A percentile compares a stretch with the other conserved stretches of the same genome.
Conservation (phyloP, 2,888 invertebrate species). For the Willowsia nigromaculata region DNA sequence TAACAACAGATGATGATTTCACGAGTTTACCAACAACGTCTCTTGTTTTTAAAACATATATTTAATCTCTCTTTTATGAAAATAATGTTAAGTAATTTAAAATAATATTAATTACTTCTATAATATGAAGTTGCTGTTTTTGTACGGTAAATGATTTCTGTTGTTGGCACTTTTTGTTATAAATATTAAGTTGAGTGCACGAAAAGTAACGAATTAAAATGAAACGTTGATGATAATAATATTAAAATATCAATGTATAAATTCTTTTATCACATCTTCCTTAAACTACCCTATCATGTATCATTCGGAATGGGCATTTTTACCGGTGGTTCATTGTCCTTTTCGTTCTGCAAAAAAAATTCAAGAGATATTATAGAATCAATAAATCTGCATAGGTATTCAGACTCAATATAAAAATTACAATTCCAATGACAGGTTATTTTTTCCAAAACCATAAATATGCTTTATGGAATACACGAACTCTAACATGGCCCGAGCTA, state of each 20-base stretch:
- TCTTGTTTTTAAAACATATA: too few species aligned
- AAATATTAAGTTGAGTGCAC: not conserved
- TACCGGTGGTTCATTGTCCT: not conserved
- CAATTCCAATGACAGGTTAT: too few species aligned
- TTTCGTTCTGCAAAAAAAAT: slow-evolving; percentile 10
- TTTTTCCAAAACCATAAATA: too few species aligned
- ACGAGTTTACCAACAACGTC: too few species aligned
- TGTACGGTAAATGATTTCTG: not conserved
- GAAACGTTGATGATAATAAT: not conserved
- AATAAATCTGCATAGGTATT: too few species aligned
- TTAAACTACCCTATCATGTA: not conserved
- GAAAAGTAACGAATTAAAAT: not conserved
- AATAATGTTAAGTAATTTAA: not conserved
- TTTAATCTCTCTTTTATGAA: too few species aligned
- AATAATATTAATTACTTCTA: not conserved
- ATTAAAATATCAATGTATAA: not conserved
- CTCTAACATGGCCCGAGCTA: not conserved
- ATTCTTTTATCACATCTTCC: not conserved
- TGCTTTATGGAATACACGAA: not conserved
- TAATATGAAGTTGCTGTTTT: not conserved
- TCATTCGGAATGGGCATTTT: slow-evolving; percentile 38
- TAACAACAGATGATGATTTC: too few species aligned
- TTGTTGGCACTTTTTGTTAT: not conserved
- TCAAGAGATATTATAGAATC: not conserved
- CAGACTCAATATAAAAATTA: too few species aligned